Conservation (phyloP, 2,797 vertebrate species). For the Mustela erminea region DNA sequence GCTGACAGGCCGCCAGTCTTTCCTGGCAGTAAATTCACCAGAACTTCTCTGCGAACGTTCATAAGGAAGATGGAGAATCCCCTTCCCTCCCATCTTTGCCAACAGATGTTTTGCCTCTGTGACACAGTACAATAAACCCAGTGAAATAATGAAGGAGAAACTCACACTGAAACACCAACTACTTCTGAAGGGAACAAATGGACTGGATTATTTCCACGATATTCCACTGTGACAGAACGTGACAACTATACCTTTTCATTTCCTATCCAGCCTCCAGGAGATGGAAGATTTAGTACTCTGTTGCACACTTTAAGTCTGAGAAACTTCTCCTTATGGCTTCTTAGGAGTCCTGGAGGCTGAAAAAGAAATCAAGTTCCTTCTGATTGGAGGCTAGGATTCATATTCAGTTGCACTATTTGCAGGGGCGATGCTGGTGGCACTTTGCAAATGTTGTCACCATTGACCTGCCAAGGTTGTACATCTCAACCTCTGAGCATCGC, state of each 20-base stretch:
- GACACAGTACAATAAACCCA: constrained; percentile 64
- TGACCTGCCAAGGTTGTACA: constrained; percentile 77
- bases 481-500: constrained; percentile 66
- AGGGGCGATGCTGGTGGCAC: constrained; percentile 75
- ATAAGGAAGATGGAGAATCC: constrained; percentile 39
- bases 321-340: constrained; percentile 85
- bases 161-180: constrained; percentile 34
- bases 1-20: constrained; percentile 23
- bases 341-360: constrained; percentile 84
- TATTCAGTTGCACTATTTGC: constrained; percentile 79
- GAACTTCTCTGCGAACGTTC: constrained; percentile 15
- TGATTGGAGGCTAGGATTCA: constrained; percentile 61
- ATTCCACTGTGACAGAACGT: constrained; percentile 82
- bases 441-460: constrained; percentile 77
- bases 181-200: constrained; percentile 67
- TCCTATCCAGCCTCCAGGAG: constrained; percentile 84
- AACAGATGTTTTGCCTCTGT: constrained; percentile 67
- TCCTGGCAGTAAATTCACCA: constrained; percentile 34
- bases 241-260: constrained; percentile 85
- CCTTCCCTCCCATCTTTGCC: background rate
- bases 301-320: constrained; percentile 78
- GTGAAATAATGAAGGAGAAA: constrained; percentile 50
- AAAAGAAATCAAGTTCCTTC: constrained; percentile 83
- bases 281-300: constrained; percentile 84
- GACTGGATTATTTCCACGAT: constrained; percentile 79